Conservation (phyloP, 2,888 invertebrate genomes). For the Rotaria magnacalcarata region DNA sequence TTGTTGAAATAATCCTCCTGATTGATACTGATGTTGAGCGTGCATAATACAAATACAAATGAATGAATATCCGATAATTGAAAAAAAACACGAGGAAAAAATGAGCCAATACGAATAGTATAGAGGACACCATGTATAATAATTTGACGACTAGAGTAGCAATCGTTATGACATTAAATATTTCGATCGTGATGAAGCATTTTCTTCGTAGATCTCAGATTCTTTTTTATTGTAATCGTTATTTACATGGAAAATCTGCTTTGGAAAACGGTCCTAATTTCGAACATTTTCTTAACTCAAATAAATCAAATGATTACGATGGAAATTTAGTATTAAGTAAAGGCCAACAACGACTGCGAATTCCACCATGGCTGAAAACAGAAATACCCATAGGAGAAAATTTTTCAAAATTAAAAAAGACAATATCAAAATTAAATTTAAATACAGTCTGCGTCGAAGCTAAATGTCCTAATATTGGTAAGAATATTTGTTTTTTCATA, state of each 20-base stretch:
- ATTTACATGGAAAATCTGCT: not conserved
- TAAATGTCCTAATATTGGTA: conserved; percentile 88
- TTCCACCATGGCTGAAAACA: conserved; percentile 91
- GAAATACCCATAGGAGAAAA: conserved; percentile 85
- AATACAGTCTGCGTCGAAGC: conserved; percentile 94
- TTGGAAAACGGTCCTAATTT: conserved; percentile 41
- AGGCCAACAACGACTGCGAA: conserved; percentile 55
- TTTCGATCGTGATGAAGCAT: not conserved
- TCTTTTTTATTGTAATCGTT: not conserved
- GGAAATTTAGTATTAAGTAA: conserved; percentile 34
- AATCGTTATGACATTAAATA: not conserved
- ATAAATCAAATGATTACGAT: conserved; percentile 27
- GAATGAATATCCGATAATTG: not conserved
- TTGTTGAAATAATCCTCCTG: not conserved
- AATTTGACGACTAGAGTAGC: not conserved
- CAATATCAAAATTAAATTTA: conserved; percentile 76
- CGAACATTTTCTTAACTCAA: conserved; percentile 37
- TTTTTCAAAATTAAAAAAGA: conserved; percentile 73
- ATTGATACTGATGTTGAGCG: not conserved
- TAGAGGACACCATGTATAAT: not conserved
- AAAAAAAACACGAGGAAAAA: not conserved
- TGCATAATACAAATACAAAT: not conserved
- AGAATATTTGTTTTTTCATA: conserved; percentile 67
- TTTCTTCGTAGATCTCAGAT: not conserved
- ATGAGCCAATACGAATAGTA: not conserved